A percentile compares a stretch with the other conserved stretches of the same genome.
Evolutionary conservation across 2,888 invertebrate genomes (phyloP).

Genomic region (Incurvaria masculella): DNA sequence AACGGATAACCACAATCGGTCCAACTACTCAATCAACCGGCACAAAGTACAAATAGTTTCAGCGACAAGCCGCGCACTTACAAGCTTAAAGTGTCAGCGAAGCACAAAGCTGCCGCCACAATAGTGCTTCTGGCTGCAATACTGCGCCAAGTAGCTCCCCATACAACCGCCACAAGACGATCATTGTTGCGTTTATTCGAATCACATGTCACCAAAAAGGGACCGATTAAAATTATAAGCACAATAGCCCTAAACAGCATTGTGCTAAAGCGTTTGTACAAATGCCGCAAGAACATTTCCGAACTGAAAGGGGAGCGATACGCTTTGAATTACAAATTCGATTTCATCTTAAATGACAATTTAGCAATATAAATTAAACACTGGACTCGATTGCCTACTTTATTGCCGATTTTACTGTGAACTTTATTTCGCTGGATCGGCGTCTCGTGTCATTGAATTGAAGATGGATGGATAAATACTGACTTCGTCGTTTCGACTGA

Average conservation of each 20-base stretch:
- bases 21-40: neutral
- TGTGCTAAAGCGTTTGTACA: neutral
- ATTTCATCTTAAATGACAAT: neutral
- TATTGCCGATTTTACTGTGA: too few species aligned
- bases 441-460: too few species aligned
- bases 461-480: too few species aligned
- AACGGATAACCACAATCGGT: too few species aligned
- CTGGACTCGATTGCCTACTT: neutral
- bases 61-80: neutral
- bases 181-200: neutral
- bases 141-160: neutral
- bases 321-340: neutral
- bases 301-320: neutral
- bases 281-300: neutral
- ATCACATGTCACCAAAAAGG: neutral
- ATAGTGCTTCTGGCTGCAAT: neutral
- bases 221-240: neutral
- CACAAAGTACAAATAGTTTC: neutral
- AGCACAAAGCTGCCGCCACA: neutral
- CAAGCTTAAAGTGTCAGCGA: neutral
- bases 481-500: too few species aligned
- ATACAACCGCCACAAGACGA: neutral
- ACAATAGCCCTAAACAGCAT: neutral
- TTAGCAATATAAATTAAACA: neutral
- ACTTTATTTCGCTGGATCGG: too few species aligned